These are phyloP conservation scores for Grammomys dolichurus DNA, from an alignment of 2,113 vertebrate genomes.

Conservation along the genomic window DNA sequence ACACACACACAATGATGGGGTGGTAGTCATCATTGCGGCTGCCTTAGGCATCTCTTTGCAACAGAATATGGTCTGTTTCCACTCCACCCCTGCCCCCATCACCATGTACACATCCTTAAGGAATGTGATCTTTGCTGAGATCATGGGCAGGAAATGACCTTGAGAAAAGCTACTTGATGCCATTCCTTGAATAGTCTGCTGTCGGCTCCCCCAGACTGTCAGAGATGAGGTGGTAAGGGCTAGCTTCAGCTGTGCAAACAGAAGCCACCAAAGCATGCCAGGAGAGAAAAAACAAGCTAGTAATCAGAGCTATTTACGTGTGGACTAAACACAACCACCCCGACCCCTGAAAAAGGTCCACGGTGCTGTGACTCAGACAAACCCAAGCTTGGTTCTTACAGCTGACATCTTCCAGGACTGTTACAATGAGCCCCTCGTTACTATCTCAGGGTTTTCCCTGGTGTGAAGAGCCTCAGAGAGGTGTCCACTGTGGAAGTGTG, in stretches of 20 bases:
- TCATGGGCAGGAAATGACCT: slow-evolving; percentile 74
- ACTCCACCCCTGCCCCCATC: not conserved
- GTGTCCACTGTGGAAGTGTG: not conserved
- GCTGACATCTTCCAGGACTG: not conserved
- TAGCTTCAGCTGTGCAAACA: slow-evolving; percentile 69
- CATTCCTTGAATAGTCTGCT: slow-evolving; percentile 64
- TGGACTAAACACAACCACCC: slow-evolving; percentile 54
- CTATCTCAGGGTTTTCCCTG: not conserved
- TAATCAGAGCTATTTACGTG: slow-evolving; percentile 8
- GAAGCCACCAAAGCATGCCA: slow-evolving; percentile 31
- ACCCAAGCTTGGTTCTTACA: too few species aligned
- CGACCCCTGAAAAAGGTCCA: not conserved
- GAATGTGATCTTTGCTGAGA: slow-evolving; percentile 67
- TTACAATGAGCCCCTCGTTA: rapidly evolving
- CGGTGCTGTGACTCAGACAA: not conserved
- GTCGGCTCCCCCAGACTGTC: slow-evolving; percentile 58
- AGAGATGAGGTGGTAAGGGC: slow-evolving; percentile 56
- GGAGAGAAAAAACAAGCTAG: not conserved
- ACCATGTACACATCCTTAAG: not conserved
- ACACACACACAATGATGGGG: slow-evolving; percentile 10
- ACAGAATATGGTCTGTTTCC: slow-evolving; percentile 49
- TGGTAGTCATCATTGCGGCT: not conserved
- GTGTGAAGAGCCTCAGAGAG: too few species aligned
- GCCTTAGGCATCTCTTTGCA: not conserved
- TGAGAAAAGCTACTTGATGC: slow-evolving; percentile 62